These are phyloP conservation scores for Theropithecus gelada DNA, from an alignment of 2,113 vertebrate species.

Conservation along the genomic window DNA sequence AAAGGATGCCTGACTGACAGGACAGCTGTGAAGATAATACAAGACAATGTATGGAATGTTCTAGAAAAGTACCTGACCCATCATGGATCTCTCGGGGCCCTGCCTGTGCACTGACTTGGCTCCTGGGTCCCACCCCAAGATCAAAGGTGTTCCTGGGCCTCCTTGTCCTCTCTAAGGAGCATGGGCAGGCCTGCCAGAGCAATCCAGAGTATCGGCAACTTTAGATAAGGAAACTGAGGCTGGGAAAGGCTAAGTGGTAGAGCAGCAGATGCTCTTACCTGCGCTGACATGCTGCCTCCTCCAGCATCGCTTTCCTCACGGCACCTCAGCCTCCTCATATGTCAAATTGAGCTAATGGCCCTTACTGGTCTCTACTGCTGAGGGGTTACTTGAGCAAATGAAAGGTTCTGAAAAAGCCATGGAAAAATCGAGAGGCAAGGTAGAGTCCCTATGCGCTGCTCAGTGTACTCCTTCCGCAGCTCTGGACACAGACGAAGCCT, in stretches of 20 bases:
- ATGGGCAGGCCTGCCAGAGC: background rate
- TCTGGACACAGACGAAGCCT: slow-evolving; percentile 51
- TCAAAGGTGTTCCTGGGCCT: background rate
- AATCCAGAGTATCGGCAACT: background rate
- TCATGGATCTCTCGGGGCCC: background rate
- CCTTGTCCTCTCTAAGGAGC: background rate
- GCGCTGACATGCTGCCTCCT: background rate
- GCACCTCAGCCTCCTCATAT: background rate
- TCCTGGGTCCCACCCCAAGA: background rate
- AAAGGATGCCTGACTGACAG: background rate
- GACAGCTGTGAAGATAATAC: background rate
- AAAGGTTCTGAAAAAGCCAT: slow-evolving; percentile 20
- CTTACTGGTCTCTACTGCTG: background rate
- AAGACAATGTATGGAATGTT: background rate
- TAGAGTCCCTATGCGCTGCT: background rate
- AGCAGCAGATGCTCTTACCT: fast-evolving
- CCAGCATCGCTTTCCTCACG: background rate
- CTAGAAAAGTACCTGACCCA: background rate
- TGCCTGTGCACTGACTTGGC: background rate
- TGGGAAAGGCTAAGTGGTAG: background rate
- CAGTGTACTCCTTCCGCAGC: background rate
- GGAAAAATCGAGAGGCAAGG: slow-evolving; percentile 63
- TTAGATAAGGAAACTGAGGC: background rate
- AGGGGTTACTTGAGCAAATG: background rate
- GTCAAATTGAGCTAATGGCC: background rate